phyloP scores from a whole-genome alignment of 2,113 vertebrate species.

The Mystacornis crossleyi region DNA sequence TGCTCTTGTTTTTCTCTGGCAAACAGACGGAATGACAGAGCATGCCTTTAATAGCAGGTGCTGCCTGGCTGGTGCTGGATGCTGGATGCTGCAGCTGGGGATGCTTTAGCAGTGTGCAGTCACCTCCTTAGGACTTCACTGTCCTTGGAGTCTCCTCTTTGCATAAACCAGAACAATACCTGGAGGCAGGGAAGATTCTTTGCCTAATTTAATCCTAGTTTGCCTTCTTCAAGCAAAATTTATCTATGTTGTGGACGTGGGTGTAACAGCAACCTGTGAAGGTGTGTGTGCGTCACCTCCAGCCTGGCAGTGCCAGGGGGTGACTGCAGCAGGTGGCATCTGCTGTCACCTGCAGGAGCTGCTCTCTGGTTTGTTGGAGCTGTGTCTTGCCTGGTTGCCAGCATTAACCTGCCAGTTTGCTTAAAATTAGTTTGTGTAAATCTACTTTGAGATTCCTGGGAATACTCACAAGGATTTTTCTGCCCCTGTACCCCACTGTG shows the following conservation, averaged over 20 bases:
- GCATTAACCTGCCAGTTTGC: background rate
- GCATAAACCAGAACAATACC: background rate
- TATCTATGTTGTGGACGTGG: fast-evolving
- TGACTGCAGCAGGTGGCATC: background rate
- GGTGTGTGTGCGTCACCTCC: background rate
- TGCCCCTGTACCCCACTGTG: background rate
- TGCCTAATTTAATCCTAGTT: background rate
- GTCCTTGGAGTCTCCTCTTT: background rate
- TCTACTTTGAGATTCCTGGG: background rate
- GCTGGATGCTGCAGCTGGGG: background rate
- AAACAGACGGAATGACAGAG: background rate
- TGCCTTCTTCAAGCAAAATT: background rate
- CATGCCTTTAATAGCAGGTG: fast-evolving
- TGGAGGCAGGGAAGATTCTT: background rate
- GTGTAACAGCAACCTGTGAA: background rate
- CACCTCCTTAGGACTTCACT: background rate
- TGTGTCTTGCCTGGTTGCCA: background rate
- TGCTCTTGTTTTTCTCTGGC: background rate
- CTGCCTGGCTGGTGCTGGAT: background rate
- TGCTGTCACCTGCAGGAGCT: background rate
- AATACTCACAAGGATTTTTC: background rate
- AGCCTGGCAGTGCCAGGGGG: background rate
- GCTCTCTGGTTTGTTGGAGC: background rate
- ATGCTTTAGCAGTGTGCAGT: background rate
- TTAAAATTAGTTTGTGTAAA: background rate